These are phyloP conservation scores for Lutjanus campechanus DNA, from an alignment of 2,797 vertebrate genomes.

Conservation along the genomic window DNA sequence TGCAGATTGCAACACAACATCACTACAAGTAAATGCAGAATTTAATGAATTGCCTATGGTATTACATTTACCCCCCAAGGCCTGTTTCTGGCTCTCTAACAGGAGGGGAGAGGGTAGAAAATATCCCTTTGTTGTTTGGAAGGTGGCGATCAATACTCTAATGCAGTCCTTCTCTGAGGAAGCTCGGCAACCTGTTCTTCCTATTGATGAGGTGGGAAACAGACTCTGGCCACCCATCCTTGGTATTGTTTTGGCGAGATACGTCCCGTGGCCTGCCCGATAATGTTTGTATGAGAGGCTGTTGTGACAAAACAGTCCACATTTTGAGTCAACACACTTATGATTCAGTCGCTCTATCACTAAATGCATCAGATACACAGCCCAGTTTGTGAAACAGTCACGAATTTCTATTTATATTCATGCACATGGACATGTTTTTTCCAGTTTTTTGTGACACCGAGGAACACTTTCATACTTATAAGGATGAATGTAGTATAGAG, in stretches of 20 bases:
- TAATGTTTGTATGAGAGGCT: background rate
- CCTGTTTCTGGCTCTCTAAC: conserved; percentile 39
- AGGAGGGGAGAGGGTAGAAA: conserved; percentile 25
- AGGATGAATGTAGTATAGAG: too few species aligned
- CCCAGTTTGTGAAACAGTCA: too few species aligned
- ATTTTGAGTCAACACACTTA: background rate
- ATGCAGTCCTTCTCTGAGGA: conserved; percentile 45
- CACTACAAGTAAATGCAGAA: conserved; percentile 25
- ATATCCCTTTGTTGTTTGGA: conserved; percentile 45
- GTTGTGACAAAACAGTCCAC: background rate
- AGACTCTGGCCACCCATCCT: conserved; percentile 29
- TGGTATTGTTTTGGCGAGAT: conserved; percentile 34
- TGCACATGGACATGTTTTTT: too few species aligned
- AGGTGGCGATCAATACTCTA: conserved; percentile 52
- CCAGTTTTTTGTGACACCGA: too few species aligned
- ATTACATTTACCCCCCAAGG: conserved; percentile 35
- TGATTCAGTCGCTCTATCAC: background rate
- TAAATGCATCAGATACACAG: background rate
- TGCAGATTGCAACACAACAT: conserved; percentile 23
- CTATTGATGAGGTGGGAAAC: conserved; percentile 40
- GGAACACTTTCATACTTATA: too few species aligned
- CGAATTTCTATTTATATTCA: too few species aligned
- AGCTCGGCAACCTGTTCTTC: conserved; percentile 37
- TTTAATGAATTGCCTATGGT: conserved; percentile 28
- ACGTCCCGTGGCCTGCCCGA: conserved; percentile 4